Percentiles rank a stretch among this genome's conserved stretches.
These are phyloP conservation scores for Cryptotermes secundus DNA, from an alignment of 1,140 invertebrate species.

Conservation along the genomic window DNA sequence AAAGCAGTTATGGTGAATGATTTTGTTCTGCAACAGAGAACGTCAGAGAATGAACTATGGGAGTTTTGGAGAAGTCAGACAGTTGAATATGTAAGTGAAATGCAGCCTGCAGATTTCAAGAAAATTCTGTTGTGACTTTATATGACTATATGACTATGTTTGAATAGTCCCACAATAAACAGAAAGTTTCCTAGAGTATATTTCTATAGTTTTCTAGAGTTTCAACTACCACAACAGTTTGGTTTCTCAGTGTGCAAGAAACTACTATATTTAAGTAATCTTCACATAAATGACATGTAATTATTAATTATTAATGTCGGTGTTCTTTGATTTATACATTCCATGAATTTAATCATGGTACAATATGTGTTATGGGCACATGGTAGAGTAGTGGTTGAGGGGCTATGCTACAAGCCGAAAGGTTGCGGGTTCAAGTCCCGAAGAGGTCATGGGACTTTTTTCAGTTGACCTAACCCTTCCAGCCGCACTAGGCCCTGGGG, in stretches of 20 bases:
- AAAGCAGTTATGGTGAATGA: neutral
- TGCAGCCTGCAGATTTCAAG: neutral
- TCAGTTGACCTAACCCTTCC: no score
- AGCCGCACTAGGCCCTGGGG: no score
- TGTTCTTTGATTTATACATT: no score
- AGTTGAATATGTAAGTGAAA: slow-evolving; percentile 29
- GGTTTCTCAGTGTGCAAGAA: neutral
- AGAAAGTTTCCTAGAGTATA: neutral
- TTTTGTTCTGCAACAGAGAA: neutral
- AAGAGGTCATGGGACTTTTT: no score
- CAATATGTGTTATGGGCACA: neutral
- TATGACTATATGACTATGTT: neutral
- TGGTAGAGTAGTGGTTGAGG: no score
- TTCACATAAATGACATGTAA: no score
- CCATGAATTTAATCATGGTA: no score
- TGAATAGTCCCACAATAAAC: neutral
- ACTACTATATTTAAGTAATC: neutral
- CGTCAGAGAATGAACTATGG: neutral
- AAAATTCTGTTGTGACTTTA: neutral
- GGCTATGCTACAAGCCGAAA: no score
- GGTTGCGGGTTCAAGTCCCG: no score
- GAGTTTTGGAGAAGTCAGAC: slow-evolving; percentile 22
- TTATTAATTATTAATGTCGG: no score
- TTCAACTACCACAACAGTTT: neutral
- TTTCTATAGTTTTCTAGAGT: neutral